Conservation (phyloP, 2,888 invertebrate species). For the Bellardia pandia region DNA sequence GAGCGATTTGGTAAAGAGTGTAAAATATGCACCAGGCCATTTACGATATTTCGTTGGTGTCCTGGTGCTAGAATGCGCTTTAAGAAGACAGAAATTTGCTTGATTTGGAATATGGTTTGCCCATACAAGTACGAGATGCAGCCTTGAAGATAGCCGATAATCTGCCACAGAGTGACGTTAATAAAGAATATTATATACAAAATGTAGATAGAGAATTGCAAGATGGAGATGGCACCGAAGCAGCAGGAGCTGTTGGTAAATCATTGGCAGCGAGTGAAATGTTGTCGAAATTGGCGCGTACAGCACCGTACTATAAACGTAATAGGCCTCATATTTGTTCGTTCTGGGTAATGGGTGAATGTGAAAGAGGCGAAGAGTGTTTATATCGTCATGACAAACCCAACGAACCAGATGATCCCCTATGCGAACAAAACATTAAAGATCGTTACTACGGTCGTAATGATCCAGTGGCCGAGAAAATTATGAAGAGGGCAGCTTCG, state of each 20-base stretch:
- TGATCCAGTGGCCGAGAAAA: constrained; percentile 96
- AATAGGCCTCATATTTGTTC: constrained; percentile 97
- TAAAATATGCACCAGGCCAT: constrained; percentile 95
- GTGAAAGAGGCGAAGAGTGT: constrained; percentile 96
- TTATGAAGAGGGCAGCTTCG: constrained; percentile 93
- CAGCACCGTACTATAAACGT: constrained; percentile 95
- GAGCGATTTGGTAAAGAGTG: constrained; percentile 96
- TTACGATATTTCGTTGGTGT: constrained; percentile 97
- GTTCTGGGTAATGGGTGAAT: constrained; percentile 98
- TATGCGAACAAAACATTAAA: constrained; percentile 96
- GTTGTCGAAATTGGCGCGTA: constrained; percentile 92
- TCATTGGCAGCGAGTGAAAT: constrained; percentile 91
- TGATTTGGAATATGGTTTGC: constrained; percentile 94
- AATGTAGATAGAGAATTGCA: constrained; percentile 91
- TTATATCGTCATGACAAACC: constrained; percentile 97
- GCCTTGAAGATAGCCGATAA: constrained; percentile 94
- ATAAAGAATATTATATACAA: constrained; percentile 95
- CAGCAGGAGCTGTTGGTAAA: constrained; percentile 88
- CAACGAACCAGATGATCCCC: constrained; percentile 96
- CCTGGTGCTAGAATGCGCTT: constrained; percentile 96
- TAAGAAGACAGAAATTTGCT: constrained; percentile 96
- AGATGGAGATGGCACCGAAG: constrained; percentile 83
- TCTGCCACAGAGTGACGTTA: constrained; percentile 94
- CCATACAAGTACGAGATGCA: constrained; percentile 93
- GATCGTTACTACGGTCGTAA: constrained; percentile 95